phyloP scores from a whole-genome alignment of 2,888 invertebrate species.

The Amaurobius ferox region DNA sequence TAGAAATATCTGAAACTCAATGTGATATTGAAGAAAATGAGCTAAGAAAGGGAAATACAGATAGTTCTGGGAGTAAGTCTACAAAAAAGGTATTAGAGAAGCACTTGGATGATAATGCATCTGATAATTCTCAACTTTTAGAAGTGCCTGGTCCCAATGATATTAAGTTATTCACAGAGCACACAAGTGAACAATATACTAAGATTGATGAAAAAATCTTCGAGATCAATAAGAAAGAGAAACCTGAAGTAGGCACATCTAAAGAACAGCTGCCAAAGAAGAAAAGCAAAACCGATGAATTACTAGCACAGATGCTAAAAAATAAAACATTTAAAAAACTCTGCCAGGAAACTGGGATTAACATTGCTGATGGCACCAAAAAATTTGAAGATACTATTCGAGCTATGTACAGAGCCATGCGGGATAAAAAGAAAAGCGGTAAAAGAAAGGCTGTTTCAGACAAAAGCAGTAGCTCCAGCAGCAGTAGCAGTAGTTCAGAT shows the following conservation, averaged over 20 bases:
- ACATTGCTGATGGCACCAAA: slow-evolving; percentile 18
- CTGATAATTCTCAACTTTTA: neutral
- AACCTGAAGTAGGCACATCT: neutral
- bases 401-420: slow-evolving; percentile 49
- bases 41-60: neutral
- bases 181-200: neutral
- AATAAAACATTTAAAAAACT: slow-evolving; percentile 46
- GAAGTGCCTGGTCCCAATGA: neutral
- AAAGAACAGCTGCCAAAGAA: neutral
- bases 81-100: neutral
- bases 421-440: slow-evolving; percentile 33
- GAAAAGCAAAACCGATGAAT: slow-evolving; percentile 36
- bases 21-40: neutral
- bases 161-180: neutral
- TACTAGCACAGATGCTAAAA: slow-evolving; percentile 37
- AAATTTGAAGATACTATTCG: slow-evolving; percentile 44
- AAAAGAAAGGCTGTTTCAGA: slow-evolving; percentile 1
- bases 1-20: neutral
- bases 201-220: neutral
- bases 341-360: slow-evolving; percentile 20
- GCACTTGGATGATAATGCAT: neutral
- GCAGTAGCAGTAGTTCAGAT: slow-evolving; percentile 36
- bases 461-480: slow-evolving; percentile 13
- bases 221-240: neutral
- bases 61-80: neutral